Base-by-base conservation (phyloP, 2,797 vertebrate species). In the Malacoctenus gilli region DNA sequence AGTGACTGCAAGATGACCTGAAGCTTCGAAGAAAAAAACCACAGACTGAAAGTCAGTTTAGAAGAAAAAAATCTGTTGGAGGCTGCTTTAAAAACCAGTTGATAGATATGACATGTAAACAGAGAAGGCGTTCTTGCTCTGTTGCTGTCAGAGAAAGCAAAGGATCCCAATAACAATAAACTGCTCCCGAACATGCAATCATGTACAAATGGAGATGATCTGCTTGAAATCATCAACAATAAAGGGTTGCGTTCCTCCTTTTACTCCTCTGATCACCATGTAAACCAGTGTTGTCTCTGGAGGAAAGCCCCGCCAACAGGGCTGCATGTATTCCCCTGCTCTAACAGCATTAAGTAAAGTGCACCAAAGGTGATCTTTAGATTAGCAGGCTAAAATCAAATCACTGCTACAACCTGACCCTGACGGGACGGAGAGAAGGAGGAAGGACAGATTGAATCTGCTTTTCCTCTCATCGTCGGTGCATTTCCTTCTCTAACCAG, bases 331-430 rank as follows among this genome's bases (percentile, higher is more conserved):
- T 39, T 42, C 18, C 14, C 53, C 32, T 40, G 16, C 44, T 51
- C 21, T 67, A 63, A 76, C 25, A 32, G 20, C 42, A 69, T 84
- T 68, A 72, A 12, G 38, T 50, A n/a, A 80, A 80, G 53, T 44
- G 58, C 57, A 68, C 22, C 14, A 11, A 9, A 51, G 55, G 54
- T 59, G 65, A 74, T 73, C 62, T 73, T 53, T 39, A 61, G 60
- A 77, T 63, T 18, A 49, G 42, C 32, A 7, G 4, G 55, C 67
- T 30, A 6, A n/a, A 49, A 64, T 51, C 48, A 18, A 31, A 53
- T 64, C 37, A 57, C 12, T 52, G 32, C 43, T 19, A 11, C 25
- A 18, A 50, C 39, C 13, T 25, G 43, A 43, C 20, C 3, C 3
- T 20, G 54, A 51, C 25, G 6, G 7, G 23, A 65, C 14, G 40